Conservation (phyloP, 2,797 vertebrate genomes). For the Huso huso region DNA sequence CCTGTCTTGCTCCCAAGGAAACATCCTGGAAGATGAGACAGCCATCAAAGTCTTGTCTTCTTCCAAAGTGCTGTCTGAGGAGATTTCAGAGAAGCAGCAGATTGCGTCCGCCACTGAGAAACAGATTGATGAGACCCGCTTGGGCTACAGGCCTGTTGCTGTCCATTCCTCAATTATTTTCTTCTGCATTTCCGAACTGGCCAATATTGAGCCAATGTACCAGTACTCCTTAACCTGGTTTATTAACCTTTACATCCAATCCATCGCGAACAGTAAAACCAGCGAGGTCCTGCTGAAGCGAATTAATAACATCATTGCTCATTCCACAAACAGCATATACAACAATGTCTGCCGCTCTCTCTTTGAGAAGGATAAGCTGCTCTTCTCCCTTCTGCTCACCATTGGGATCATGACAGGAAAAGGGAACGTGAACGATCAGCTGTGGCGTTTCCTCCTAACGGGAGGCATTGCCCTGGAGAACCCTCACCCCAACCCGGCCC, state of each 20-base stretch:
- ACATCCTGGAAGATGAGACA: constrained; percentile 87
- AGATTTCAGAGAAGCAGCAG: constrained; percentile 84
- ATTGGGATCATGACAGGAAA: constrained; percentile 79
- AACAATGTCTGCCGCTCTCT: constrained; percentile 86
- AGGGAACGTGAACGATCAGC: constrained; percentile 55
- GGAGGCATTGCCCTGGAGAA: constrained; percentile 83
- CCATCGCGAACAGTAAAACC: constrained; percentile 69
- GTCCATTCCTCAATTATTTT: constrained; percentile 79
- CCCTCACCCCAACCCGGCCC: constrained; percentile 73
- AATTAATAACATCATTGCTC: constrained; percentile 63
- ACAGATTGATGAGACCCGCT: constrained; percentile 78
- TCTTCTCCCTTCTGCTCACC: constrained; percentile 85
- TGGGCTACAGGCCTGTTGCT: constrained; percentile 85
- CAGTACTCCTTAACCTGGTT: constrained; percentile 90
- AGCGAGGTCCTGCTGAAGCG: constrained; percentile 62
- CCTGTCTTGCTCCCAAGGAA: constrained; percentile 79
- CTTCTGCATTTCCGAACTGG: constrained; percentile 87
- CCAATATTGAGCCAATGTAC: constrained; percentile 91
- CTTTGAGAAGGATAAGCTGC: constrained; percentile 90
- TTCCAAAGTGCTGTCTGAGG: constrained; percentile 79
- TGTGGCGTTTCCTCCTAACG: constrained; percentile 82
- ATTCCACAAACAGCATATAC: constrained; percentile 84
- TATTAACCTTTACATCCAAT: constrained; percentile 75
- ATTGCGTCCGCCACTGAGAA: constrained; percentile 73
- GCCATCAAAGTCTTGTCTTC: constrained; percentile 80